A percentile compares a stretch with the other conserved stretches of the same genome.
Evolutionary conservation across 35 echinoderm and acorn worm genomes (phyloP).

Genomic region (Hemicentrotus pulcherrimus): DNA sequence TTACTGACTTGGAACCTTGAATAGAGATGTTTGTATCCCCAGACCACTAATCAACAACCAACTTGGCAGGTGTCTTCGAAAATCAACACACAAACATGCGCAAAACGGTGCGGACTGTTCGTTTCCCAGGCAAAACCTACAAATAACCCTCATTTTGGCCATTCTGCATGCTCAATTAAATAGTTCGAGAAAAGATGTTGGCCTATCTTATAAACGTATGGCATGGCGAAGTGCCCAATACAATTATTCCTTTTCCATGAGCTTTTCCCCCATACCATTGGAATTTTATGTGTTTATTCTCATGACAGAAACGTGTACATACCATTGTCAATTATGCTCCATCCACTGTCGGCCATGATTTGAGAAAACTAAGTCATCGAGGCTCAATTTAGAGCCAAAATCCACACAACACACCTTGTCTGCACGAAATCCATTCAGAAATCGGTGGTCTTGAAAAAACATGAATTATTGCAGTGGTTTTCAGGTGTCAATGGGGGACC

Average conservation of each 20-base stretch:
- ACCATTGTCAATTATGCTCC: not conserved
- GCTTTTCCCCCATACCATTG: not conserved
- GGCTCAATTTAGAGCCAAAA: not conserved
- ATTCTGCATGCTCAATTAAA: not conserved
- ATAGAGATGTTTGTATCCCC: not conserved
- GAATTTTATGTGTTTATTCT: not conserved
- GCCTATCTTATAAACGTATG: too few relatives aligned
- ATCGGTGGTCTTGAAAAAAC: slow-evolving; percentile 8
- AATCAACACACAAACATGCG: not conserved
- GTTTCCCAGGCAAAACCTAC: not conserved
- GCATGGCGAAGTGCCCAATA: not conserved
- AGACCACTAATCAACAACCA: not conserved
- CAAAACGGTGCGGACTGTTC: not conserved
- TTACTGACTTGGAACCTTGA: not conserved
- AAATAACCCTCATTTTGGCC: not conserved
- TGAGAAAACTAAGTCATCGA: not conserved
- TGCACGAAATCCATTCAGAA: not conserved
- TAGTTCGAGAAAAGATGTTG: not conserved
- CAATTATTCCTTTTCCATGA: not conserved
- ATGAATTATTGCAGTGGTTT: not conserved
- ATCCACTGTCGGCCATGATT: not conserved
- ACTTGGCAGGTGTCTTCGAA: not conserved
- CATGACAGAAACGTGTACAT: not conserved
- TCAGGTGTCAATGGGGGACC: not conserved
- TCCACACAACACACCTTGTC: not conserved